phyloP scores from a whole-genome alignment of 2,113 vertebrate species.

The Marmota flaviventris region DNA sequence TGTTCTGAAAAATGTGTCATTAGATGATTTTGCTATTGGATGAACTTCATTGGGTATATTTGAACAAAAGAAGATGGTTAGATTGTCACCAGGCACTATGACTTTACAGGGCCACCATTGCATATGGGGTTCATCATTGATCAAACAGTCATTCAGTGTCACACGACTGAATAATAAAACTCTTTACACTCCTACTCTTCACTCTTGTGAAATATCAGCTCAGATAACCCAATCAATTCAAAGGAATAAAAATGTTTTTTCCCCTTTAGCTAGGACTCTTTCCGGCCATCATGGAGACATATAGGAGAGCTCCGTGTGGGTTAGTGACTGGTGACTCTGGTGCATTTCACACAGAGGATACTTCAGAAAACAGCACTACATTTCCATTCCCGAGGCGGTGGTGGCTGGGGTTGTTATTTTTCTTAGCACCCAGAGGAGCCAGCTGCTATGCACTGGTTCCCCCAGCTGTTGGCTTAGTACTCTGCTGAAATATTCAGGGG shows the following conservation, averaged over 20 bases:
- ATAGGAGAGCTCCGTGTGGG: neutral
- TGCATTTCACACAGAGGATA: neutral
- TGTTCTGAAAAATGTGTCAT: neutral
- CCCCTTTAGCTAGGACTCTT: neutral
- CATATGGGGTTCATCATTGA: neutral
- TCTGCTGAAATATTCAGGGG: constrained; percentile 16
- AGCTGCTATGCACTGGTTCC: neutral
- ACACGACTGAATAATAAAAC: neutral
- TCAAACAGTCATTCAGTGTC: neutral
- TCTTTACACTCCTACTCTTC: neutral
- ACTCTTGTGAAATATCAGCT: neutral
- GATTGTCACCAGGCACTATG: neutral
- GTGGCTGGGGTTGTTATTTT: neutral
- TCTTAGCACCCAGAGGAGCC: neutral
- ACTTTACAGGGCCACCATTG: neutral
- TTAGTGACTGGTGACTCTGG: neutral
- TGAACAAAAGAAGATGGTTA: neutral
- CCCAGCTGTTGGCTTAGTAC: neutral
- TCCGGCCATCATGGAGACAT: neutral
- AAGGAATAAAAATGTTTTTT: neutral
- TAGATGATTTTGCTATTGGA: neutral
- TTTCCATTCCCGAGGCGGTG: neutral
- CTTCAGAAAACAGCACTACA: neutral
- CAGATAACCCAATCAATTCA: neutral
- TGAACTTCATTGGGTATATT: neutral